These are phyloP conservation scores for Lates calcarifer DNA, from an alignment of 2,113 vertebrate genomes.

Conservation along the genomic window DNA sequence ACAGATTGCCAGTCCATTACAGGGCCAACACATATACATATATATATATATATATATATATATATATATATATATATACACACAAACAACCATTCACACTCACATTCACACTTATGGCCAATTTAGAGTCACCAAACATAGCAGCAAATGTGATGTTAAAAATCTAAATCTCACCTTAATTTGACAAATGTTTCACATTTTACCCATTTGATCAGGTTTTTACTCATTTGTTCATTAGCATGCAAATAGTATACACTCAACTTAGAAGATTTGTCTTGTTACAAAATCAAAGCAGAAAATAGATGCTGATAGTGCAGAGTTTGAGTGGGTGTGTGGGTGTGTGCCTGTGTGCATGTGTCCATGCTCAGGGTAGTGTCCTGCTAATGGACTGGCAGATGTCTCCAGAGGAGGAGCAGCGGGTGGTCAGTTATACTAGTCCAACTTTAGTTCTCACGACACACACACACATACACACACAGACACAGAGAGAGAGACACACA, in stretches of 20 bases:
- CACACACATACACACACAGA: background rate
- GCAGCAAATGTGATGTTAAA: too few relatives aligned
- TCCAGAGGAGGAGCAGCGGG: conserved; percentile 25
- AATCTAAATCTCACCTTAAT: too few relatives aligned
- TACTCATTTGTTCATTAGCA: background rate
- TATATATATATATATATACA: too few relatives aligned
- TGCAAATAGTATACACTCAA: background rate
- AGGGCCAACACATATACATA: too few relatives aligned
- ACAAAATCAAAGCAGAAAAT: conserved; percentile 12
- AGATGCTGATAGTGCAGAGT: conserved; percentile 5
- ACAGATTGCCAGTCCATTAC: too few relatives aligned
- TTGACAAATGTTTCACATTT: too few relatives aligned
- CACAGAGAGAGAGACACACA: background rate
- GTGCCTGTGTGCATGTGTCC: background rate
- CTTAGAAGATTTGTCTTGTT: background rate
- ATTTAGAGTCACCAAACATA: too few relatives aligned
- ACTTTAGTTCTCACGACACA: conserved; percentile 6
- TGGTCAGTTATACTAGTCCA: conserved; percentile 32
- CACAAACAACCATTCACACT: too few relatives aligned
- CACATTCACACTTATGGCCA: too few relatives aligned
- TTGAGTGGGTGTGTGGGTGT: conserved; percentile 1
- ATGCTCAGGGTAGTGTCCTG: conserved; percentile 17
- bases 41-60: too few relatives aligned
- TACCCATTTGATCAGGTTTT: too few relatives aligned
- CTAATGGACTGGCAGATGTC: conserved; percentile 58